Base-by-base conservation (phyloP, 1,140 invertebrate species). In the Drosophila watanabei region DNA sequence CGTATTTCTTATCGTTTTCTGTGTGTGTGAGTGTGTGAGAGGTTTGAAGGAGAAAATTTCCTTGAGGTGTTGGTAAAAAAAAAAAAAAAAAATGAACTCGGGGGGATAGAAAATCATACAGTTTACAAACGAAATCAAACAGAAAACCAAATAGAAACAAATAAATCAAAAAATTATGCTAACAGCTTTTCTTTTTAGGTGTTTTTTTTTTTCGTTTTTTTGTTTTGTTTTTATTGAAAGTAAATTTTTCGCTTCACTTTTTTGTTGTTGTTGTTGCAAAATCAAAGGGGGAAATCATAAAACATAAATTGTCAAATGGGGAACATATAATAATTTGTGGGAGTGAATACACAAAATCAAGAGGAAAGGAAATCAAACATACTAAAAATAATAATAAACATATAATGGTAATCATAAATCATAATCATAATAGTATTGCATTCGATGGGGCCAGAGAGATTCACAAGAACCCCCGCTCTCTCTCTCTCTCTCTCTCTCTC, bases 261-360 rank as follows among this genome's bases (percentile, higher is more conserved):
- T 24, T 24, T 24, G 24, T 24, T 24, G 24, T 24, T 24, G 1
- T 24, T 63, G 20, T 49, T 16, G 58, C 70, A 52, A 87, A 86
- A 87, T 82, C 58, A 77, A 73, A 69, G 51, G 46, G 6, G 54
- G 20, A 88, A 89, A 88, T 87, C 75, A 89, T 88, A 88, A 88
- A 70, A 69, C 68, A 72, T 77, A 71, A 73, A 75, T 57, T 16
- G 51, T 57, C 18, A 16, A 56, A 56, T 56, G 52, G 14, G 14
- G 33, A 56, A 56, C 52, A 57, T 57, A 39, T 57, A 39, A 39
- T 57, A 57, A 37, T 37, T 37, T 13, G 33, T 56, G 33, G 33
- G 46, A 16, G 24, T 20, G 49, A 60, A 73, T 60, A 72, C 69
- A 73, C 66, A 65, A 80, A 75, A 75, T 71, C 45, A 66, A 77